Percentiles rank a stretch among this genome's conserved stretches.
phyloP scores from a whole-genome alignment of 1,140 invertebrate species.

The Aphaenogaster rudis region DNA sequence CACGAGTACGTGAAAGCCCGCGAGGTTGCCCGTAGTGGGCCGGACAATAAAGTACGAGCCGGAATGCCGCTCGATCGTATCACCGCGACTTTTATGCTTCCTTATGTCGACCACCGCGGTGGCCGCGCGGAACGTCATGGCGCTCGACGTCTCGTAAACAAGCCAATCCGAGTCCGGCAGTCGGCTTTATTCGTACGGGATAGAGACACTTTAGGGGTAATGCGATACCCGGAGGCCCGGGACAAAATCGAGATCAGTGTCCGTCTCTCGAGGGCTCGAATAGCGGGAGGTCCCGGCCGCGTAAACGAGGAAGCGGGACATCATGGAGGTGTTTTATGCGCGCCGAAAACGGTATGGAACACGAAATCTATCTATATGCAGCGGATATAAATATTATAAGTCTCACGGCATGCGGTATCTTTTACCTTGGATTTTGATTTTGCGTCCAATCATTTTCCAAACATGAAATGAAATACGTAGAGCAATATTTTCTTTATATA shows the following conservation, averaged over 20 bases:
- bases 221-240: conserved; percentile 44
- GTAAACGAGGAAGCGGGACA: not conserved
- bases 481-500: not conserved
- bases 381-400: not conserved
- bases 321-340: not conserved
- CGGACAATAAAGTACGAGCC: conserved; percentile 71
- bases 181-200: conserved; percentile 59
- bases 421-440: not conserved
- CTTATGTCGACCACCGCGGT: conserved; percentile 77
- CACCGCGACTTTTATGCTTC: conserved; percentile 78
- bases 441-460: not conserved
- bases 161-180: conserved; percentile 53
- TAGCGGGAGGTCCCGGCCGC: conserved; percentile 29
- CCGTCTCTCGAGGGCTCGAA: conserved; percentile 3
- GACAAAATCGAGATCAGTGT: conserved; percentile 65
- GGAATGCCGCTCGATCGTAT: conserved; percentile 79
- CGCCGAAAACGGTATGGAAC: not conserved
- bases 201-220: conserved; percentile 70
- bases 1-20: not conserved
- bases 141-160: conserved; percentile 65
- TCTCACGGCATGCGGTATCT: not conserved
- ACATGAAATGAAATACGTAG: not conserved
- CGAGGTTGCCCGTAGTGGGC: conserved; percentile 14
- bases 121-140: conserved; percentile 53
- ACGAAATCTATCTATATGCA: not conserved